Evolutionary conservation across 1,140 invertebrate genomes (phyloP).

Genomic region (Homalodisca vitripennis): DNA sequence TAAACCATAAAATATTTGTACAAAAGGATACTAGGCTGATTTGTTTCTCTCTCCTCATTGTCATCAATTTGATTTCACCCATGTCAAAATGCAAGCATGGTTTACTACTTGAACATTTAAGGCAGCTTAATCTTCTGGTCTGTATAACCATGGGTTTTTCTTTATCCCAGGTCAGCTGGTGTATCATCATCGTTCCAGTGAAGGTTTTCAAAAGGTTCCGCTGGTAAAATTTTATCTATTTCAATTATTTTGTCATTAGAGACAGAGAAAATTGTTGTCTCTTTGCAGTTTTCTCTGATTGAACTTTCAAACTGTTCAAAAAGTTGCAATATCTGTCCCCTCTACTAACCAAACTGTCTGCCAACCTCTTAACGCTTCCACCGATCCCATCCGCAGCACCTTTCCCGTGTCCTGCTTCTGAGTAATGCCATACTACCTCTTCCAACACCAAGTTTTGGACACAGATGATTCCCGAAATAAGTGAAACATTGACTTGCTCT

Average conservation of each 20-base stretch:
- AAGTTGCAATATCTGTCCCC: constrained; percentile 36
- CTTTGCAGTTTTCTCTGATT: constrained; percentile 14
- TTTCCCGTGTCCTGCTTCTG: constrained; percentile 41
- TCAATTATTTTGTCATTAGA: constrained; percentile 18
- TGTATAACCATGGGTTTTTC: constrained; percentile 25
- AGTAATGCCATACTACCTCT: constrained; percentile 37
- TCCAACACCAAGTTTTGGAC: constrained; percentile 32
- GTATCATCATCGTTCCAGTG: constrained; percentile 25
- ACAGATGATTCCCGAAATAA: constrained; percentile 27
- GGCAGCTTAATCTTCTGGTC: constrained; percentile 22
- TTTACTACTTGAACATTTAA: constrained; percentile 25
- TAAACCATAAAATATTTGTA: constrained; percentile 9
- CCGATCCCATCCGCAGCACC: constrained; percentile 40
- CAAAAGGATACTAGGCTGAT: constrained; percentile 28
- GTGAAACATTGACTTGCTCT: constrained; percentile 35
- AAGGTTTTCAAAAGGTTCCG: constrained; percentile 16
- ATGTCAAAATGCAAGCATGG: constrained; percentile 21
- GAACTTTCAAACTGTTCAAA: constrained; percentile 27
- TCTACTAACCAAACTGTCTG: constrained; percentile 35
- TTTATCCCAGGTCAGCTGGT: constrained; percentile 27
- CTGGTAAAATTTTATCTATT: constrained; percentile 19
- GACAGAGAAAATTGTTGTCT: constrained; percentile 24
- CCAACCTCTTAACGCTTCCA: constrained; percentile 38
- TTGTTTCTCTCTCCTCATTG: constrained; percentile 18
- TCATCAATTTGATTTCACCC: constrained; percentile 22